Percentiles rank a stretch among this genome's conserved stretches.
These are phyloP conservation scores for Cremastinae sp. DNA, from an alignment of 2,888 invertebrate genomes.

Conservation along the genomic window DNA sequence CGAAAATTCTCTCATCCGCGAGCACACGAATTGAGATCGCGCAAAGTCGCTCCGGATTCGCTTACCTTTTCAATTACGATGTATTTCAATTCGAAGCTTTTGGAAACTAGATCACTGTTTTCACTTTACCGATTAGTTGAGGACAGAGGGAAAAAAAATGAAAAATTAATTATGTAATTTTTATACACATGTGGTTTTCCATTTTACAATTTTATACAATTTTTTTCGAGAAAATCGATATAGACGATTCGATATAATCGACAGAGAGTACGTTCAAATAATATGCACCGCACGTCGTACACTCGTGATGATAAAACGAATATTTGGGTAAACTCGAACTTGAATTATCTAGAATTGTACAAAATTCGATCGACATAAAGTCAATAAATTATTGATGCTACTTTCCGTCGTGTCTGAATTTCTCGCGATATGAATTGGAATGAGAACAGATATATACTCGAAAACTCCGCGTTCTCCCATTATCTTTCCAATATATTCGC, in stretches of 20 bases:
- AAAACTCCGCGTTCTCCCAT: conserved; percentile 27
- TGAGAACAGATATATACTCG: conserved; percentile 33
- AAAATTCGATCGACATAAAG: conserved; percentile 53
- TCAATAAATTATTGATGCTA: conserved; percentile 58
- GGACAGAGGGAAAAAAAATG: too few species aligned
- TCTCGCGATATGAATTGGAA: conserved; percentile 53
- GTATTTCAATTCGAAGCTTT: background rate
- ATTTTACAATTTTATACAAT: too few species aligned
- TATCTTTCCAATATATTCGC: conserved; percentile 23
- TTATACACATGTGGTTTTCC: too few species aligned
- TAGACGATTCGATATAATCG: too few species aligned
- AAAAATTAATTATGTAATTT: too few species aligned
- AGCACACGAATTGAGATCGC: conserved; percentile 1
- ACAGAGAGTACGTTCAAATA: too few species aligned
- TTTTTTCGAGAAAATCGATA: too few species aligned
- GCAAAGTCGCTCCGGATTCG: background rate
- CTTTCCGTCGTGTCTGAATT: conserved; percentile 32
- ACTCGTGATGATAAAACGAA: background rate
- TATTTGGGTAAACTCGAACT: background rate
- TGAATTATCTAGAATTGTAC: conserved; percentile 39
- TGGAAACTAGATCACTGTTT: background rate
- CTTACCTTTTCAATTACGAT: background rate
- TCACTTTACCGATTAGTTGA: too few species aligned
- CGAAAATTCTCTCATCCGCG: conserved; percentile 1
- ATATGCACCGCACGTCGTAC: too few species aligned